phyloP scores from a whole-genome alignment of 2,888 invertebrate species.

The Linyphia triangularis region DNA sequence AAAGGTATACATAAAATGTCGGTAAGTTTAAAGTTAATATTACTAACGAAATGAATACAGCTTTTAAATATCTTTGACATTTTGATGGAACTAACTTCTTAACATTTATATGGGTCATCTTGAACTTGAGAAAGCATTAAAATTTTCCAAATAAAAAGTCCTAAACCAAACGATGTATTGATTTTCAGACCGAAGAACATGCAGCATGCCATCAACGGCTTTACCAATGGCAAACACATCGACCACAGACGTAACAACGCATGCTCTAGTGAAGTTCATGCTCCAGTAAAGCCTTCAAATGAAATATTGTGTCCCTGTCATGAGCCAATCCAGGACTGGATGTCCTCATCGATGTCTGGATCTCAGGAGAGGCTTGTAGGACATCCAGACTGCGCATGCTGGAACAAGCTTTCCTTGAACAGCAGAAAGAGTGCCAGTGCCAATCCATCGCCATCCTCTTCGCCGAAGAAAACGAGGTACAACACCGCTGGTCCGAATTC shows the following conservation, averaged over 20 bases:
- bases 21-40: no score
- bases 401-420: conserved; percentile 66
- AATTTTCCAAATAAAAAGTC: no score
- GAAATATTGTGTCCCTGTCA: conserved; percentile 70
- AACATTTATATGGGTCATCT: no score
- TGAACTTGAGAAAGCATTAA: no score
- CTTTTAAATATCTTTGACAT: no score
- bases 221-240: conserved; percentile 20
- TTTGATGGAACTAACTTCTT: no score
- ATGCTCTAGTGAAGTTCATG: background rate
- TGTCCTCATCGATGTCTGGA: background rate
- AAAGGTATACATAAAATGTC: no score
- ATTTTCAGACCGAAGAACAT: conserved; percentile 60
- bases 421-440: conserved; percentile 61
- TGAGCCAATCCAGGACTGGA: conserved; percentile 64
- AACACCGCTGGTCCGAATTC: conserved; percentile 46
- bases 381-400: conserved; percentile 62
- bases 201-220: conserved; percentile 52
- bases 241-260: conserved; percentile 29
- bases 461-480: conserved; percentile 63
- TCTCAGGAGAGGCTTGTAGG: conserved; percentile 45
- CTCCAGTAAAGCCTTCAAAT: background rate
- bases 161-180: background rate
- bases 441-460: conserved; percentile 64
- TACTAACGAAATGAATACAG: no score